Evolutionary conservation across 2,797 vertebrate species (phyloP).

Genomic region (Notamacropus eugenii): DNA sequence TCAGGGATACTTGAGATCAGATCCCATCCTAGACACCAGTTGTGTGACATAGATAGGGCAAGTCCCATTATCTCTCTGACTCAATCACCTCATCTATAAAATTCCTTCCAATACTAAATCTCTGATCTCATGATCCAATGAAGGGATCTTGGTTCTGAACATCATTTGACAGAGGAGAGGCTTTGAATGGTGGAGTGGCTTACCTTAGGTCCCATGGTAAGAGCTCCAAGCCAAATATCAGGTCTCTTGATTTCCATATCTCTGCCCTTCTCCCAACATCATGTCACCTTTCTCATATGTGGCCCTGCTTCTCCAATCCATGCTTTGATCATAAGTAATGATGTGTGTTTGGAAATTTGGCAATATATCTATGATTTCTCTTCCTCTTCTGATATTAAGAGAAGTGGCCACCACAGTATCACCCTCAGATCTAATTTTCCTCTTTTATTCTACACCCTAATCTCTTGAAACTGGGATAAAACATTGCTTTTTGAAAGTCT

Average conservation of each 20-base stretch:
- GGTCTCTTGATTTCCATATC: not conserved
- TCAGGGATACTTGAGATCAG: not conserved
- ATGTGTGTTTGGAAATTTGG: conserved; percentile 42
- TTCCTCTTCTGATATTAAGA: conserved; percentile 6
- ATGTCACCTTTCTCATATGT: not conserved
- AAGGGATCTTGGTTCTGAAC: not conserved
- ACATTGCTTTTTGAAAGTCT: not conserved
- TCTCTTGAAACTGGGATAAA: conserved; percentile 50
- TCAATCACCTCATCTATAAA: not conserved
- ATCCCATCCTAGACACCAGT: not conserved
- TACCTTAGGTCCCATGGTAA: not conserved
- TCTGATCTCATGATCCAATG: not conserved
- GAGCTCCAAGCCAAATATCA: not conserved
- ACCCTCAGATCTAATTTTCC: not conserved
- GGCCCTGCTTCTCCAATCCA: conserved; percentile 61
- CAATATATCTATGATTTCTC: conserved; percentile 59
- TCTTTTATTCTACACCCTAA: not conserved
- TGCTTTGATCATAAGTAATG: conserved; percentile 23
- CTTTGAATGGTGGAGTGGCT: not conserved
- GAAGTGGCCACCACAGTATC: not conserved
- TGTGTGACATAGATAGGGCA: not conserved
- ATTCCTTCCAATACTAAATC: not conserved
- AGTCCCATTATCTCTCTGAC: not conserved
- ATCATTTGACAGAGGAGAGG: not conserved
- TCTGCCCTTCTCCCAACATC: not conserved